A percentile compares a stretch with the other conserved stretches of the same genome.
phyloP scores from a whole-genome alignment of 2,797 vertebrate genomes.

The Rhadinocentrus ornatus region DNA sequence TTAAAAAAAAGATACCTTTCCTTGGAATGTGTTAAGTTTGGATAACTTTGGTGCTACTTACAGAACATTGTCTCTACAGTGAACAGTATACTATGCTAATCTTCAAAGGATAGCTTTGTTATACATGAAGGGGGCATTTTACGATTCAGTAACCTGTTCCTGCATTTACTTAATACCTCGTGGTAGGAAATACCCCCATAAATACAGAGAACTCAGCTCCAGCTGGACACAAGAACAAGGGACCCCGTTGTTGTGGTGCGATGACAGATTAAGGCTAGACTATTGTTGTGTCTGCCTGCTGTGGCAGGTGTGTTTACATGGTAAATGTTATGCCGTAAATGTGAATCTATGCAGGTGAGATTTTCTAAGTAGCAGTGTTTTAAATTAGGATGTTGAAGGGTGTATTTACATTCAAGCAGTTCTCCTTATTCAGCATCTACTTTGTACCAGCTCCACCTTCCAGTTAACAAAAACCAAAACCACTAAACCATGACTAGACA shows the following conservation, averaged over 20 bases:
- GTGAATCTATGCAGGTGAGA: not conserved
- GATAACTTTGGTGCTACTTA: conserved; percentile 4
- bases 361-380: not conserved
- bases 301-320: conserved; percentile 46
- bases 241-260: conserved; percentile 55
- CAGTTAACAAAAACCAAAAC: conserved; percentile 19
- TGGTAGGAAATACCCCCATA: conserved; percentile 54
- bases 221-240: conserved; percentile 57
- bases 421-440: conserved; percentile 1
- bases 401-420: conserved; percentile 21
- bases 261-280: conserved; percentile 68
- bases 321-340: conserved; percentile 3
- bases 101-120: conserved; percentile 70
- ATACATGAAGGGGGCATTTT: conserved; percentile 50
- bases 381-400: conserved; percentile 6
- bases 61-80: conserved; percentile 22
- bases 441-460: not conserved
- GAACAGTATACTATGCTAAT: conserved; percentile 54
- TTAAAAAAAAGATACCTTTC: not conserved
- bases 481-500: conserved; percentile 34
- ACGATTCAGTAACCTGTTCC: conserved; percentile 53
- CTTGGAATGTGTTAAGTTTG: conserved; percentile 15
- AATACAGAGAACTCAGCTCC: conserved; percentile 53
- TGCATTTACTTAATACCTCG: conserved; percentile 45
- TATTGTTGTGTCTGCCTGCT: conserved; percentile 42